Base-by-base conservation (phyloP, 1,140 invertebrate genomes). In the Proales similis region DNA sequence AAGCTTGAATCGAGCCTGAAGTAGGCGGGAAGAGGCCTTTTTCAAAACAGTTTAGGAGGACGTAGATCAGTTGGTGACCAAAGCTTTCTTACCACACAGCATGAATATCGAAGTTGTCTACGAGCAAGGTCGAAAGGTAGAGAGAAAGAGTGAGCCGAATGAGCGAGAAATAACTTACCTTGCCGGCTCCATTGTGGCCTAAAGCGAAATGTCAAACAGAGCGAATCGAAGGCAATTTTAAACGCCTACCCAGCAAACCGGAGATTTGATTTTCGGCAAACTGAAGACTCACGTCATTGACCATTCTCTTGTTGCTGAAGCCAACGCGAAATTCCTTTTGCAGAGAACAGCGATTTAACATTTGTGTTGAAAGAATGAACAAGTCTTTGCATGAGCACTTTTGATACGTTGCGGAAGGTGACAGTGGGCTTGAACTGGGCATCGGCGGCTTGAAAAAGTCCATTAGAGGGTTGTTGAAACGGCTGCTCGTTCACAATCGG, bases 11-110 rank as follows among this genome's bases (percentile, higher is more conserved):
- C 12, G 79, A 80, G 2, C 86, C 86, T 42, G 74, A 77, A 0
- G 81, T 82, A n/a, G 86, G 82, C 1, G 81, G 78, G 26, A 84
- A 78, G 68, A 88, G 81, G 19, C 86, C 86, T 85, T 63, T n/a
- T 64, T 65, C 62, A n/a, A 33, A 43, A 67, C 38, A n/a, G 5
- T 5, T 49, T 1, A 19, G 30, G 9, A 19, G 22, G n/a, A 27
- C 2, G n/a, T 27, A 1, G 4, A 4, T 47, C 14, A 22, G 6
- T 47, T 22, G 12, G 19, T 7, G 11, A 2, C n/a, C n/a, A n/a
- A n/a, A n/a, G n/a, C n/a, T n/a, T 27, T 17, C 4, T 49, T 49
- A 49, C 48, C 49, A 22, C 49, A 53, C 24, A 53, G 29, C 32
- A 53, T 53, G 17, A 53, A 53, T 9, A 60, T 4, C 9, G 39